phyloP scores from a whole-genome alignment of 2,888 invertebrate genomes.

The Leptopilina drosophilae region DNA sequence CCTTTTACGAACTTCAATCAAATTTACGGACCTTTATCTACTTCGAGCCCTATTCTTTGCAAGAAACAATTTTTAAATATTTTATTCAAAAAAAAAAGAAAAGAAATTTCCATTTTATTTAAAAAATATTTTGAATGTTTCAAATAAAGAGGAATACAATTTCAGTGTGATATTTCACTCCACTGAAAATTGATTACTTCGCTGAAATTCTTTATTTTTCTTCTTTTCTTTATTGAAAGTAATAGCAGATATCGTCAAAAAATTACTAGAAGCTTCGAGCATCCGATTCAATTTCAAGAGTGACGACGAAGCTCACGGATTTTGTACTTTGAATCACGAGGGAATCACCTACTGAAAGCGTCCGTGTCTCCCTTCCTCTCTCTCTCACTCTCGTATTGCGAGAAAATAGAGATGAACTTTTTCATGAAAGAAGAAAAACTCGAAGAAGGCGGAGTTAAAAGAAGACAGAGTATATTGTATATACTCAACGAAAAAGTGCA shows the following conservation, averaged over 20 bases:
- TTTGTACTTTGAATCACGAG: conserved; percentile 34
- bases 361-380: neutral
- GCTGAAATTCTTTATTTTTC: neutral
- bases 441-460: conserved; percentile 36
- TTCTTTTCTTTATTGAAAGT: conserved; percentile 4
- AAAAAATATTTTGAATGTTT: too few relatives aligned
- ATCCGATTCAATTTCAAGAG: conserved; percentile 29
- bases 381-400: neutral
- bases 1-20: too few relatives aligned
- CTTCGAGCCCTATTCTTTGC: too few relatives aligned
- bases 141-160: too few relatives aligned
- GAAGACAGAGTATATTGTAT: neutral
- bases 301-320: conserved; percentile 29
- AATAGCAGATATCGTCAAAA: conserved; percentile 6
- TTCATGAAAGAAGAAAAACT: conserved; percentile 38
- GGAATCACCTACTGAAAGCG: conserved; percentile 31
- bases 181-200: neutral
- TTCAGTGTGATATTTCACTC: neutral
- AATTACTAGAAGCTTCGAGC: conserved; percentile 17
- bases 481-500: conserved; percentile 2
- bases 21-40: too few relatives aligned
- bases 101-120: neutral
- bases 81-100: too few relatives aligned
- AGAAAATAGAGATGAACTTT: conserved; percentile 47
- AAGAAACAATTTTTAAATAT: too few relatives aligned